Percentiles rank a stretch among this genome's conserved stretches.
Conservation (phyloP, 1,140 invertebrate species). For the Macrobrachium rosenbergii region DNA sequence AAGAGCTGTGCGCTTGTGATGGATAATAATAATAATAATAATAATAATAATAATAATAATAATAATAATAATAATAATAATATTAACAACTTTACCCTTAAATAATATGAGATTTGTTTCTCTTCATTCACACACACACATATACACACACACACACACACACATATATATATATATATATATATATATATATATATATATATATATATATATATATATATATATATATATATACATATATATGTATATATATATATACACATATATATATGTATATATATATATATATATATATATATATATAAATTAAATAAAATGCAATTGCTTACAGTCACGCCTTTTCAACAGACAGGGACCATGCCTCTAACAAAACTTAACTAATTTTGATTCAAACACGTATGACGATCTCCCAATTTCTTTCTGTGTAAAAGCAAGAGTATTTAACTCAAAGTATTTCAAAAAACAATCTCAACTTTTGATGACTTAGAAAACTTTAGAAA, state of each 20-base stretch:
- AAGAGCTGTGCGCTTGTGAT: too few relatives aligned
- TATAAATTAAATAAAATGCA: background rate
- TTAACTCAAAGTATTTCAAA: too few relatives aligned
- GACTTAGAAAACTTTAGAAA: too few relatives aligned
- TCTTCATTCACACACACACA: background rate
- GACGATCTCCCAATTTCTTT: too few relatives aligned
- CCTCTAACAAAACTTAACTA: too few relatives aligned
- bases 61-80: too few relatives aligned
- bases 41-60: too few relatives aligned
- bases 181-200: slow-evolving; percentile 21
- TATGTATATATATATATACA: background rate
- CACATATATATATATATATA: background rate
- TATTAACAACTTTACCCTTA: background rate
- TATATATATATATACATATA: slow-evolving; percentile 18
- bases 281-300: slow-evolving; percentile 27
- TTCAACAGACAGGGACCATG: too few relatives aligned
- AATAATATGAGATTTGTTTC: background rate
- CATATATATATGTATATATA: slow-evolving; percentile 20
- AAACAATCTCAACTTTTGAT: too few relatives aligned
- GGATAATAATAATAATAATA: too few relatives aligned
- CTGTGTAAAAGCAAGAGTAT: too few relatives aligned
- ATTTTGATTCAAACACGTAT: too few relatives aligned
- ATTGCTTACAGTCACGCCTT: background rate
- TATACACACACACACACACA: slow-evolving; percentile 4
- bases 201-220: slow-evolving; percentile 27